Evolutionary conservation across 2,113 vertebrate genomes (phyloP), one percentile per base, ranked within the genome.

Genomic region (Ramphastos sulfuratus): DNA sequence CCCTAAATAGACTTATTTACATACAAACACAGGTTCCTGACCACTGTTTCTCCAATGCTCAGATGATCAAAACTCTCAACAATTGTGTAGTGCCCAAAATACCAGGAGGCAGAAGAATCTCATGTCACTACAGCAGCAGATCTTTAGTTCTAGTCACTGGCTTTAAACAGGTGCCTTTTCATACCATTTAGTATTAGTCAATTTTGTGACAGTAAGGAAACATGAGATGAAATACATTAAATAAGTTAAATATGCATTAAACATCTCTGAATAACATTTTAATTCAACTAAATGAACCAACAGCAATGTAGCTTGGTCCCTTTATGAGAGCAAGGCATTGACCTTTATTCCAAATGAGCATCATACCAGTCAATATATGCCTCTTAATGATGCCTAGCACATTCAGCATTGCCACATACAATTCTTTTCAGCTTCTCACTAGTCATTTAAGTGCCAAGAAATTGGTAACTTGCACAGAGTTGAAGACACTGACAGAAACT

Each of bases 21-120:
- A 98, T 98, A 98, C 98, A 98, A 98, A 94, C 98, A 96, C 96
- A 97, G 96, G 97, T 97, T 98, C 97, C 97, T 96, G 96, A 97
- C 97, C 97, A 97, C 98, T 95, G 86, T 93, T 94, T 97, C 97
- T 82, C 98, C 97, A 98, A 98, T 97, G 96, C 95, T 96, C 96
- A 96, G 88, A 96, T 96, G 95, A 97, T 97, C 96, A 95, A 94
- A 97, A 96, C 94, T 97, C 96, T 96, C 96, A 95, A 93, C 80
- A 96, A 84, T 88, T 92, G 93, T 96, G 93, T 96, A 97, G 97
- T 97, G 96, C 95, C 93, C 94, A 88, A 88, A 97, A 91, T 91
- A 97, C 87, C 93, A 93, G 85, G 92, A 96, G 95, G 80, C 89
- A 89, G 91, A 93, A 97, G 88, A 91, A 95, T 79, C 96, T 97